These are phyloP conservation scores for Argynnis bischoffii DNA, from an alignment of 2,888 invertebrate species.

Conservation along the genomic window DNA sequence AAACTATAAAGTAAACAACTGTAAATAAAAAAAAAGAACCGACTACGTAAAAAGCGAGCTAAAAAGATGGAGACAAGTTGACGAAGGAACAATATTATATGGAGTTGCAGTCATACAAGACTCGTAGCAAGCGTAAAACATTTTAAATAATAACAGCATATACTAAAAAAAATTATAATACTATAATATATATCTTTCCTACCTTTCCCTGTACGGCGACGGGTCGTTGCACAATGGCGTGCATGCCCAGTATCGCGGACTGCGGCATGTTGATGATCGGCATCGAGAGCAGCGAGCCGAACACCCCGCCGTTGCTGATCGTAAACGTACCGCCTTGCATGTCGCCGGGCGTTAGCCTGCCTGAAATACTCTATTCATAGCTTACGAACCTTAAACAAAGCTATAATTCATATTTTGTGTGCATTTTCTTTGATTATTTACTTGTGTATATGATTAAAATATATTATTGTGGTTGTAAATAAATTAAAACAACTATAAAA, in stretches of 20 bases:
- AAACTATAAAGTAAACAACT: no score
- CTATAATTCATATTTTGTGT: neutral
- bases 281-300: slow-evolving; percentile 97
- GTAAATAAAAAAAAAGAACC: no score
- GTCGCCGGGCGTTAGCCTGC: slow-evolving; percentile 93
- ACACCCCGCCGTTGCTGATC: slow-evolving; percentile 99
- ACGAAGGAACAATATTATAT: no score
- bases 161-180: neutral
- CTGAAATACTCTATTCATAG: slow-evolving; percentile 45
- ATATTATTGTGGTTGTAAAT: no score
- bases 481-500: no score
- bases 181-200: slow-evolving; percentile 25
- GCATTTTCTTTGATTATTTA: no score
- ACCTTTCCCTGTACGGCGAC: slow-evolving; percentile 97
- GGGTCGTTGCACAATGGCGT: slow-evolving; percentile 96
- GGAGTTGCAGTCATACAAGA: no score
- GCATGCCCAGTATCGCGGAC: slow-evolving; percentile 99
- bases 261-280: slow-evolving; percentile 99
- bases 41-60: no score
- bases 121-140: no score
- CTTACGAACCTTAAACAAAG: neutral
- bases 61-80: no score
- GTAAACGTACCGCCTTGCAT: slow-evolving; percentile 99
- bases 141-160: neutral
- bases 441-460: no score